phyloP scores from a whole-genome alignment of 2,888 invertebrate species.

The Dyspetes luteomarginatus region DNA sequence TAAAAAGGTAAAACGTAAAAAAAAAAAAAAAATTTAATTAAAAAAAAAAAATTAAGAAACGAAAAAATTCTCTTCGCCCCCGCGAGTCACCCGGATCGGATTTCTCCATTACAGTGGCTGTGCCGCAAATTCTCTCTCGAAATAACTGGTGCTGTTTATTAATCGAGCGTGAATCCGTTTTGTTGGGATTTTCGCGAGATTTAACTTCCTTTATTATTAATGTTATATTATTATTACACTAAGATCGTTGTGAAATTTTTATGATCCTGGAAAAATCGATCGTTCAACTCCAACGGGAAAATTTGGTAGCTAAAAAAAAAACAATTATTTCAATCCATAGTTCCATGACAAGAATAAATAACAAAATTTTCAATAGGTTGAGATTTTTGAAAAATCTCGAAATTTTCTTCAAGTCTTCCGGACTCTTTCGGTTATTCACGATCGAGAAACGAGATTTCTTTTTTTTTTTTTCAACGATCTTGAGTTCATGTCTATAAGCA shows the following conservation, averaged over 20 bases:
- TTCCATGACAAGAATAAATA: constrained; percentile 3
- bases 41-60: constrained; percentile 13
- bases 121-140: constrained; percentile 48
- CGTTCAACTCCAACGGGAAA: neutral
- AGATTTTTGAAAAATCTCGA: constrained; percentile 20
- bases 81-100: constrained; percentile 40
- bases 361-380: constrained; percentile 16
- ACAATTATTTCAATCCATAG: constrained; percentile 7
- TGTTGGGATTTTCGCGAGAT: constrained; percentile 43
- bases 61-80: constrained; percentile 13
- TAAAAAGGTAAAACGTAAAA: constrained; percentile 5
- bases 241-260: constrained; percentile 28
- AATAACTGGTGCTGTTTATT: constrained; percentile 58
- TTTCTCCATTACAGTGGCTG: constrained; percentile 45
- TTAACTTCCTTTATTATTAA: constrained; percentile 25
- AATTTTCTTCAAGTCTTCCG: constrained; percentile 34
- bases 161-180: constrained; percentile 46
- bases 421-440: constrained; percentile 22
- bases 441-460: neutral
- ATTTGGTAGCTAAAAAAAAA: neutral
- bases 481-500: neutral
- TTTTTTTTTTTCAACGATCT: constrained; percentile 24
- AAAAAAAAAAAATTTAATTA: neutral
- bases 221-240: constrained; percentile 18
- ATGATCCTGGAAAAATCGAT: neutral